Evolutionary conservation across 2,113 vertebrate genomes (phyloP).

Genomic region (Dasyurus viverrinus): DNA sequence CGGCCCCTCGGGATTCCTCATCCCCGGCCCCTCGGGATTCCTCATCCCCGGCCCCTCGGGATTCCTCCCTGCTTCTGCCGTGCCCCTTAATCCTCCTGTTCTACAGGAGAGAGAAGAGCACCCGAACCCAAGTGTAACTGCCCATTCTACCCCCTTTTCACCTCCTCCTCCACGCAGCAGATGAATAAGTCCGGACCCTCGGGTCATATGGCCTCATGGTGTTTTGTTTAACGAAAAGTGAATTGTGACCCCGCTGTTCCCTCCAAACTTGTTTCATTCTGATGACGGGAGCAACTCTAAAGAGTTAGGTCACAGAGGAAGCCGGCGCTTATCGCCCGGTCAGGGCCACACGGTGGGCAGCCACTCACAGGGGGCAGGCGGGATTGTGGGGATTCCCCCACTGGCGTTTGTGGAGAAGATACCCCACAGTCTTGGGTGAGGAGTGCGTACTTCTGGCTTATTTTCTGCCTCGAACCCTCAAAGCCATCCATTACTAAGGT

Average conservation of each 20-base stretch:
- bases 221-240: not conserved
- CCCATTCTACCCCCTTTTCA: not conserved
- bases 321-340: not conserved
- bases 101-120: not conserved
- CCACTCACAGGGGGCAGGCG: not conserved
- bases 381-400: not conserved
- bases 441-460: not conserved
- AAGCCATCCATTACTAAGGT: not conserved
- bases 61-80: not conserved
- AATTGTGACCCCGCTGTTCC: not conserved
- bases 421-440: not conserved
- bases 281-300: slow-evolving; percentile 20
- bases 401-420: not conserved
- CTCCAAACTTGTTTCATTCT: not conserved
- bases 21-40: no score
- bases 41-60: not conserved
- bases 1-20: no score
- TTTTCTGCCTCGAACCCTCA: not conserved
- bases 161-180: not conserved
- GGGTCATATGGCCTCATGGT: not conserved
- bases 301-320: not conserved
- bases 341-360: not conserved
- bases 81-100: not conserved
- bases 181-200: not conserved
- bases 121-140: not conserved